Evolutionary conservation across 2,797 vertebrate genomes (phyloP).

Genomic region (Ctenopoma kingsleyae): DNA sequence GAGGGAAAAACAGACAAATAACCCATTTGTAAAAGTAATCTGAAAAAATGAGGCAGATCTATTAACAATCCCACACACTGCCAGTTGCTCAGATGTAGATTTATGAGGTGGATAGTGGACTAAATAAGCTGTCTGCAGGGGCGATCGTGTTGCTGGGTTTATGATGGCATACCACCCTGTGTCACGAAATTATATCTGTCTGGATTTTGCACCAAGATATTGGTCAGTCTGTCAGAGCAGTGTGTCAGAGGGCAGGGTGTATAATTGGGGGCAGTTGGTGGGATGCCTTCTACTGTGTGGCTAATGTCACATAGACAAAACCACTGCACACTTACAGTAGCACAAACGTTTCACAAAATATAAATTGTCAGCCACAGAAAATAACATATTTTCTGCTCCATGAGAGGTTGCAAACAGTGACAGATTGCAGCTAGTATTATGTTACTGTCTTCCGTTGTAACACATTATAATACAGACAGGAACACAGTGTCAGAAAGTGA

Average conservation of each 20-base stretch:
- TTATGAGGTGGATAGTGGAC: constrained; percentile 65
- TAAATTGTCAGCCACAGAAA: constrained; percentile 30
- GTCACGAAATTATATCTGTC: constrained; percentile 45
- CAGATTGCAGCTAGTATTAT: constrained; percentile 44
- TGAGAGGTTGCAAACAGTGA: constrained; percentile 30
- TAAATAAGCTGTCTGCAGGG: constrained; percentile 59
- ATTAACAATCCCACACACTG: constrained; percentile 56
- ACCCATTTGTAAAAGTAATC: constrained; percentile 43
- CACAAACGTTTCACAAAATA: constrained; percentile 5
- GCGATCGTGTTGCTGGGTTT: constrained; percentile 22
- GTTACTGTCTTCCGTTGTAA: constrained; percentile 15
- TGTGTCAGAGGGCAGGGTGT: constrained; percentile 45
- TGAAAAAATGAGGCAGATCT: constrained; percentile 50
- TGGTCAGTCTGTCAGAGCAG: constrained; percentile 27
- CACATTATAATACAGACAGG: neutral
- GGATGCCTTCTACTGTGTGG: constrained; percentile 36
- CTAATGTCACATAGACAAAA: constrained; percentile 29
- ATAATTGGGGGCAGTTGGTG: constrained; percentile 56
- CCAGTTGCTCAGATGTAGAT: constrained; percentile 67
- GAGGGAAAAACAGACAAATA: constrained; percentile 36
- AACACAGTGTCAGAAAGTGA: neutral
- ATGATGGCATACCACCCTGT: constrained; percentile 16
- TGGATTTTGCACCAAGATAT: constrained; percentile 28
- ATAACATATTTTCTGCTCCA: constrained; percentile 32
- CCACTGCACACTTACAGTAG: constrained; percentile 2